Percentiles rank a stretch among this genome's conserved stretches.
Conservation (phyloP, 2,113 vertebrate genomes). For the Halcyon senegalensis region DNA sequence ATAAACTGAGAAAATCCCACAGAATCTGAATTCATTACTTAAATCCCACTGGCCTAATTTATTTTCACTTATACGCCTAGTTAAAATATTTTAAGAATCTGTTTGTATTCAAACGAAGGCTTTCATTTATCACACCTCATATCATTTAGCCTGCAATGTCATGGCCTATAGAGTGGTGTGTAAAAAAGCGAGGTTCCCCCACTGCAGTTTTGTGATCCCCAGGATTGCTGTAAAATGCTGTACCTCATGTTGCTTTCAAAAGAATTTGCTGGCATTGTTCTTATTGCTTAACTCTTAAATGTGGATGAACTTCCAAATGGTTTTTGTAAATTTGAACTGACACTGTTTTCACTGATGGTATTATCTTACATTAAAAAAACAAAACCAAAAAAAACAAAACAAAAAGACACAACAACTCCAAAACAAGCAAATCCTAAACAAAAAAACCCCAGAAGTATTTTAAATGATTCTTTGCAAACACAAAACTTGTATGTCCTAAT, state of each 20-base stretch:
- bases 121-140: conserved; percentile 82
- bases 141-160: conserved; percentile 64
- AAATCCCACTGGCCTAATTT: conserved; percentile 74
- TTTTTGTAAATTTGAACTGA: background rate
- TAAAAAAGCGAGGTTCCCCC: conserved; percentile 43
- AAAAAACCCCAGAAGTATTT: background rate
- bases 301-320: conserved; percentile 28
- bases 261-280: conserved; percentile 68
- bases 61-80: conserved; percentile 71
- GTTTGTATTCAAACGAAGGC: conserved; percentile 77
- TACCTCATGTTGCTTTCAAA: conserved; percentile 53
- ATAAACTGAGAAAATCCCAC: conserved; percentile 62
- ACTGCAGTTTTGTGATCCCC: conserved; percentile 47
- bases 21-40: conserved; percentile 60
- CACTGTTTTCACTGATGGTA: background rate
- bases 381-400: too few relatives aligned
- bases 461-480: background rate
- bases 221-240: conserved; percentile 51
- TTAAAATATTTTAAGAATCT: conserved; percentile 83
- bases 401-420: too few relatives aligned
- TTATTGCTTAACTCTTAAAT: conserved; percentile 29
- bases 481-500: background rate
- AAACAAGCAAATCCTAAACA: too few relatives aligned
- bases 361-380: background rate
- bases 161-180: conserved; percentile 51